A percentile compares a stretch with the other conserved stretches of the same genome.
Evolutionary conservation across 2,797 vertebrate species (phyloP).

Genomic region (Gymnodraco acuticeps): DNA sequence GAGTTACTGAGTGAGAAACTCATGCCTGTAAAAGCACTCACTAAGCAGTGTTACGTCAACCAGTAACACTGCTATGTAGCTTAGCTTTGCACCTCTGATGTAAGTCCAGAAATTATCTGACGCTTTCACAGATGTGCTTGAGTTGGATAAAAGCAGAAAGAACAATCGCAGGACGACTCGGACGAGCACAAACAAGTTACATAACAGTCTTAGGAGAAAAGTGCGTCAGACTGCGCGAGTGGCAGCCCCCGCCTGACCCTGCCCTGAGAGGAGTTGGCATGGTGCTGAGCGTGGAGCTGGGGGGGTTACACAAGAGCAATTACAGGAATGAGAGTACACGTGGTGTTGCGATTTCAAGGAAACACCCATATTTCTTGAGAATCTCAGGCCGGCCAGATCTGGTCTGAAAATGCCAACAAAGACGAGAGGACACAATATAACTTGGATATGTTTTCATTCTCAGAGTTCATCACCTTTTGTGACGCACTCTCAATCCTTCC

Average conservation of each 20-base stretch:
- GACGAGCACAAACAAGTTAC: constrained; percentile 68
- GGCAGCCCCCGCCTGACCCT: constrained; percentile 50
- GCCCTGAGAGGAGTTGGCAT: constrained; percentile 51
- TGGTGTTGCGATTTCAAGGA: constrained; percentile 42
- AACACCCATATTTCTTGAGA: constrained; percentile 25
- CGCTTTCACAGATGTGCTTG: constrained; percentile 20
- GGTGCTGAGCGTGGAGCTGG: constrained; percentile 26
- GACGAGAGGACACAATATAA: neutral
- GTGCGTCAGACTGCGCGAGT: constrained; percentile 36
- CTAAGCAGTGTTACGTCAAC: constrained; percentile 2
- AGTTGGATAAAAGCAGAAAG: constrained; percentile 14
- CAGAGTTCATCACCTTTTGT: neutral
- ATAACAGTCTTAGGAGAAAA: constrained; percentile 56
- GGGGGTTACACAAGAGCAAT: constrained; percentile 65
- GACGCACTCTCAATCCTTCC: constrained; percentile 4
- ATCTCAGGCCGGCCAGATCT: neutral
- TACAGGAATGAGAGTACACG: constrained; percentile 22
- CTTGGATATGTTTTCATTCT: constrained; percentile 1
- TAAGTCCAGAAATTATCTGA: constrained; percentile 7
- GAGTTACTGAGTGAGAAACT: neutral
- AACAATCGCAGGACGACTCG: neutral
- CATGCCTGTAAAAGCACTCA: neutral
- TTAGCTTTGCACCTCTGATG: neutral
- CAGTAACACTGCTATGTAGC: neutral
- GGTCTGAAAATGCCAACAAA: neutral